Percentiles rank a stretch among this genome's conserved stretches.
phyloP scores from a whole-genome alignment of 2,797 vertebrate genomes.

The Telmatherina bonti region DNA sequence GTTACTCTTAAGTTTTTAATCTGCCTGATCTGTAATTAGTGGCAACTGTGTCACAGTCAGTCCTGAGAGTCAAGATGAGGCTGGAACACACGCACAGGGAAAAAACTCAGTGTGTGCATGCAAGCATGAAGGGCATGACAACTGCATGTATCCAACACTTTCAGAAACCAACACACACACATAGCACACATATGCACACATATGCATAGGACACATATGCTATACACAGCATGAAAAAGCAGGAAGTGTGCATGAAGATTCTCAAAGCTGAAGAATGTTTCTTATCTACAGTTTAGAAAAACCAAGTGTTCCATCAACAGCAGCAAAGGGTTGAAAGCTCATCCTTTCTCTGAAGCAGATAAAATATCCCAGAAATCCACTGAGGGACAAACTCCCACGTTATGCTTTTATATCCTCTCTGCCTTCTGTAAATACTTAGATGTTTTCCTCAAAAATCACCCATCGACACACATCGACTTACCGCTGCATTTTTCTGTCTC shows the following conservation, averaged over 20 bases:
- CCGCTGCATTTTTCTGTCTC: constrained; percentile 32
- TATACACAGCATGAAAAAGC: neutral
- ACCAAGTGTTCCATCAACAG: constrained; percentile 53
- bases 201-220: no score
- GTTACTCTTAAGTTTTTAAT: constrained; percentile 66
- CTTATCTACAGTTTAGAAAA: constrained; percentile 48
- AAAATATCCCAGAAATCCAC: constrained; percentile 69
- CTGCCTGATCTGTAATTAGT: constrained; percentile 69
- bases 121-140: neutral
- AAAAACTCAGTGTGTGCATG: neutral
- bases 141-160: neutral
- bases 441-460: constrained; percentile 66
- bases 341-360: constrained; percentile 66
- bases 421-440: constrained; percentile 71
- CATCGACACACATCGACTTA: constrained; percentile 57
- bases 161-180: constrained; percentile 8
- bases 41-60: constrained; percentile 59
- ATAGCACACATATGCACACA: no score
- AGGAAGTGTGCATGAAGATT: constrained; percentile 4
- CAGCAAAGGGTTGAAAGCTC: constrained; percentile 57
- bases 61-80: constrained; percentile 24
- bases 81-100: neutral
- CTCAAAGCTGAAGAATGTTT: constrained; percentile 18
- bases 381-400: constrained; percentile 71
- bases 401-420: constrained; percentile 66